Percentiles rank a stretch among this genome's conserved stretches.
These are phyloP conservation scores for Pinctada fucata DNA, from an alignment of 2,888 invertebrate species.

Conservation along the genomic window DNA sequence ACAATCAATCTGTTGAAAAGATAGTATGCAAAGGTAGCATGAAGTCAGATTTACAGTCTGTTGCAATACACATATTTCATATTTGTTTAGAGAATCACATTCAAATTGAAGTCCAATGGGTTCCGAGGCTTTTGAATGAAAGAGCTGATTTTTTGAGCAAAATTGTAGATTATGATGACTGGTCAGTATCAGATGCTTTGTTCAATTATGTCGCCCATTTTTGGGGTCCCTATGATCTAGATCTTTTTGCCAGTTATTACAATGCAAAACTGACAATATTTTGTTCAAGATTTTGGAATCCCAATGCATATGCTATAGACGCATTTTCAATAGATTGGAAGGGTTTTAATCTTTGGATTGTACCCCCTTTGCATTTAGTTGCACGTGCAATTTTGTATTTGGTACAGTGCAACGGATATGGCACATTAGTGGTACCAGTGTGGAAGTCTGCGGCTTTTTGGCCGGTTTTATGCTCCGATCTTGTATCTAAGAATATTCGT, in stretches of 20 bases:
- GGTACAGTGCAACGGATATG: constrained; percentile 26
- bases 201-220: constrained; percentile 10
- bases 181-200: constrained; percentile 16
- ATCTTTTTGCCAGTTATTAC: constrained; percentile 42
- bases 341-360: constrained; percentile 24
- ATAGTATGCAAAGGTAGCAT: constrained; percentile 44
- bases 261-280: constrained; percentile 39
- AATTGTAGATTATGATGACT: constrained; percentile 33
- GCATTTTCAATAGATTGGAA: constrained; percentile 28
- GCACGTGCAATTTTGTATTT: constrained; percentile 17
- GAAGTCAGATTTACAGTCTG: constrained; percentile 39
- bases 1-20: constrained; percentile 36
- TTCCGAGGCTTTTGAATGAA: constrained; percentile 31
- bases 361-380: constrained; percentile 28
- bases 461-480: constrained; percentile 21
- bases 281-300: constrained; percentile 40
- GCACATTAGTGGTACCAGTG: constrained; percentile 25
- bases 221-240: constrained; percentile 40
- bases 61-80: constrained; percentile 29
- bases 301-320: constrained; percentile 12
- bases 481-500: background rate
- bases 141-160: constrained; percentile 34
- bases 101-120: constrained; percentile 32
- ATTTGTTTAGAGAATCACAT: constrained; percentile 26
- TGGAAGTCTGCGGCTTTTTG: constrained; percentile 29